Percentiles rank a stretch among this genome's conserved stretches.
Conservation (phyloP, 2,113 vertebrate species). For the Tinamus guttatus region DNA sequence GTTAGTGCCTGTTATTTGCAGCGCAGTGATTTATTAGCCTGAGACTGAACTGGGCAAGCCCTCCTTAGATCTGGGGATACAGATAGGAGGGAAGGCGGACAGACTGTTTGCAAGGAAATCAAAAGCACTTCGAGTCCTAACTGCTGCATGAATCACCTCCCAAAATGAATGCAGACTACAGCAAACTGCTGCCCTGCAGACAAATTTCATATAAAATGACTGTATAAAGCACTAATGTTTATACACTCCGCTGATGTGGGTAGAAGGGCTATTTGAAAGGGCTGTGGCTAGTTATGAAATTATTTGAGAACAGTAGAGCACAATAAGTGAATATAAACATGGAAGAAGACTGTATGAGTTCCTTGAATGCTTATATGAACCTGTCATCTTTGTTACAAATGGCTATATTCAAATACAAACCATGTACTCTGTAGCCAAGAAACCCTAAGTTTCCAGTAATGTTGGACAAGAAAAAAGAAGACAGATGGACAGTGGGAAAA, state of each 20-base stretch:
- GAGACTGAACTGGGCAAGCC: conserved; percentile 3
- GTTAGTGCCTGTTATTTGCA: conserved; percentile 20
- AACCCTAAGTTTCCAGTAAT: not conserved
- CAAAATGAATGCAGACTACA: conserved; percentile 2
- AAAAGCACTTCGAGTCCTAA: conserved; percentile 52
- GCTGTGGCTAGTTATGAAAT: conserved; percentile 51
- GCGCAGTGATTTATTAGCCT: conserved; percentile 35
- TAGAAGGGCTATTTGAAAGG: conserved; percentile 61
- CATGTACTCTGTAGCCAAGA: not conserved
- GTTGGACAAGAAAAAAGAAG: not conserved
- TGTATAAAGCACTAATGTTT: conserved; percentile 51
- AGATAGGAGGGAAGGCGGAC: conserved; percentile 24
- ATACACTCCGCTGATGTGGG: not conserved
- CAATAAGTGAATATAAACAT: conserved; percentile 59
- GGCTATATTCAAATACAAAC: conserved; percentile 6
- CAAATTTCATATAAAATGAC: conserved; percentile 47
- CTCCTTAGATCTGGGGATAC: conserved; percentile 3
- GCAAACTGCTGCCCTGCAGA: conserved; percentile 55
- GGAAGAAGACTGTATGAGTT: conserved; percentile 49
- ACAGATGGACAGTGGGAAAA: not conserved
- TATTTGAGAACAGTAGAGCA: conserved; percentile 56
- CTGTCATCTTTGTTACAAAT: conserved; percentile 22
- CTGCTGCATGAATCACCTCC: conserved; percentile 57
- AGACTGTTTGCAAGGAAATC: conserved; percentile 40
- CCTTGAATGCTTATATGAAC: conserved; percentile 36